Conservation (phyloP, 2,797 vertebrate species). For the Xiphorhynchus erythropygius region DNA sequence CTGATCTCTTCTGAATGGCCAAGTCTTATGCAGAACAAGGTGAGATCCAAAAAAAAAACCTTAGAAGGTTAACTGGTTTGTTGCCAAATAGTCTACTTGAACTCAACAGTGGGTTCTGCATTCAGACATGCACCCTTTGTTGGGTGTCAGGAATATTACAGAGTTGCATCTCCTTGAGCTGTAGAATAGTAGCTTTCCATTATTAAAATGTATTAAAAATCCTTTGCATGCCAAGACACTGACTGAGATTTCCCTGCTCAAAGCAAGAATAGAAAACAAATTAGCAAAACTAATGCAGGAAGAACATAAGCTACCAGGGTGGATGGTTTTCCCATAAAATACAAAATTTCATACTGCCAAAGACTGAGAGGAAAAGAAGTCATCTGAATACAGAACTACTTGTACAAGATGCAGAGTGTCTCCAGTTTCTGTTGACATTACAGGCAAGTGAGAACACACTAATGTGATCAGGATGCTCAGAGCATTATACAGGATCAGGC, state of each 20-base stretch:
- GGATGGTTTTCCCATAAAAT: neutral
- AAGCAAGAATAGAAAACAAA: slow-evolving; percentile 13
- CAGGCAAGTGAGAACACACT: neutral
- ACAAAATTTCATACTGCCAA: neutral
- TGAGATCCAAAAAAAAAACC: neutral
- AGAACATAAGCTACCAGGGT: neutral
- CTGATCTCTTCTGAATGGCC: neutral
- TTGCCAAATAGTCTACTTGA: neutral
- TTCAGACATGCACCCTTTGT: neutral
- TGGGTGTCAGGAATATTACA: neutral
- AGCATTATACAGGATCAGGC: neutral
- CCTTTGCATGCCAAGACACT: neutral
- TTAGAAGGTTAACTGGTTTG: neutral
- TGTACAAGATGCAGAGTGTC: neutral
- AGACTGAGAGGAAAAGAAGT: neutral
- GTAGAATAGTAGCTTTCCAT: neutral
- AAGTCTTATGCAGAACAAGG: neutral
- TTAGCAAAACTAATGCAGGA: neutral
- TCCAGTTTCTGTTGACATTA: neutral
- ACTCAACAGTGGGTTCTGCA: neutral
- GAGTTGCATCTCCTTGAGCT: neutral
- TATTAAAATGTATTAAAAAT: slow-evolving; percentile 23
- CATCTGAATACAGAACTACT: neutral
- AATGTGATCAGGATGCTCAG: neutral
- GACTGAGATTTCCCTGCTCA: neutral